These are phyloP conservation scores for Psittacula cyanocephala DNA, from an alignment of 2,113 vertebrate species.

Conservation along the genomic window DNA sequence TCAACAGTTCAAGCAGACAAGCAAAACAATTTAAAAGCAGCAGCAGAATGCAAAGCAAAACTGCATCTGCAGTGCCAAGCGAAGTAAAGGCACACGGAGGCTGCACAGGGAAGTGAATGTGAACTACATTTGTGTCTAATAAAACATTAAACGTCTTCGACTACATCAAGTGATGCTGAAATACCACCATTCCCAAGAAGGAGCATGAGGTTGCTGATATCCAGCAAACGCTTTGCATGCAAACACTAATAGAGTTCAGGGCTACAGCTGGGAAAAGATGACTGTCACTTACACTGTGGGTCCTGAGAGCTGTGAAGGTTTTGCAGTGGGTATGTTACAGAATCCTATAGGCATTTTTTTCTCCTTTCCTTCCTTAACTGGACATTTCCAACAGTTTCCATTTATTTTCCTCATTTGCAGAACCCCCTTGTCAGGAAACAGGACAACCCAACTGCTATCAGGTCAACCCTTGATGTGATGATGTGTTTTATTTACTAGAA, in stretches of 20 bases:
- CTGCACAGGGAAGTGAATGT: background rate
- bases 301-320: background rate
- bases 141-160: background rate
- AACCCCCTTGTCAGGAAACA: background rate
- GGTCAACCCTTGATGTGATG: background rate
- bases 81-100: background rate
- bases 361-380: background rate
- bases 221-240: background rate
- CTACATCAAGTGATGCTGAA: background rate
- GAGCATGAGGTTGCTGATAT: background rate
- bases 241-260: background rate
- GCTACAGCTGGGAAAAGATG: background rate
- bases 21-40: constrained; percentile 23
- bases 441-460: background rate
- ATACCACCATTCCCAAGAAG: background rate
- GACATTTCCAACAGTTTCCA: background rate
- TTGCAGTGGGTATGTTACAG: background rate
- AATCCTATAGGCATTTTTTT: background rate
- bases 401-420: background rate
- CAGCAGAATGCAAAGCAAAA: background rate
- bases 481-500: background rate
- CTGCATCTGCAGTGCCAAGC: background rate
- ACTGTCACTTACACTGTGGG: background rate
- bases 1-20: background rate
- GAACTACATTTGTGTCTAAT: background rate